Base-by-base conservation (phyloP, 2,888 invertebrate species). In the Stenolophus ochropezus region DNA sequence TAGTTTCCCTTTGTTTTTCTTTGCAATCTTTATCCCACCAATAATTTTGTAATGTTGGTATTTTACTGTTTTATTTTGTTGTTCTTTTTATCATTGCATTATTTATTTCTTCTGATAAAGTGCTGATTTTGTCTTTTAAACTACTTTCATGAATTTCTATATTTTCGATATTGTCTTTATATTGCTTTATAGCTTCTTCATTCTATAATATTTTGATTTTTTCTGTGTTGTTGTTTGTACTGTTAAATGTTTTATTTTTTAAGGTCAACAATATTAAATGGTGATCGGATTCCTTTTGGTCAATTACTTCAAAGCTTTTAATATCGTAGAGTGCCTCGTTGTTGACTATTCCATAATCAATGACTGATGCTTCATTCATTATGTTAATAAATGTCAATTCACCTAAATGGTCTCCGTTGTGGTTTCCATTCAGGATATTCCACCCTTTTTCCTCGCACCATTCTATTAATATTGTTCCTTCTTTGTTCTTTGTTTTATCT, bases 21-120 rank as follows among this genome's bases (percentile, higher is more conserved):
- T 33, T 27, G 16, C 27, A 65, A 8, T 58, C 58, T 58, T 58
- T 58, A 23, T 58, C 58, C 58, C 58, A 58, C 58, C 58, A 21
- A n/a, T 58, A 4, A 6, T 65, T 65, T 2, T 1, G 11, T 2
- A 25, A 16, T 25, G 65, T 25, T n/a, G 25, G n/a, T n/a, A n/a
- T 2, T 1, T 25, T n/a, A 25, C 5, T 65, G 14, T 18, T 14
- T 65, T 11, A n/a, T 6, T 3, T 27, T n/a, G 2, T 33, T 2
- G 6, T 69, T 14, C 14, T 1, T 18, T 42, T 42, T 69, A 25
- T 25, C 8, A 33, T 18, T 16, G 69, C 69, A 5, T 69, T 69
- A 18, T 69, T 14, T 27, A 20, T 69, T 11, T 33, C 69, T 8
- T 5, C 16, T 16, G 8, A 33, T 69, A 69, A 20, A 2, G n/a